A percentile compares a stretch with the other conserved stretches of the same genome.
Evolutionary conservation across 1,140 invertebrate genomes (phyloP).

Genomic region (Zaprionus inermis): DNA sequence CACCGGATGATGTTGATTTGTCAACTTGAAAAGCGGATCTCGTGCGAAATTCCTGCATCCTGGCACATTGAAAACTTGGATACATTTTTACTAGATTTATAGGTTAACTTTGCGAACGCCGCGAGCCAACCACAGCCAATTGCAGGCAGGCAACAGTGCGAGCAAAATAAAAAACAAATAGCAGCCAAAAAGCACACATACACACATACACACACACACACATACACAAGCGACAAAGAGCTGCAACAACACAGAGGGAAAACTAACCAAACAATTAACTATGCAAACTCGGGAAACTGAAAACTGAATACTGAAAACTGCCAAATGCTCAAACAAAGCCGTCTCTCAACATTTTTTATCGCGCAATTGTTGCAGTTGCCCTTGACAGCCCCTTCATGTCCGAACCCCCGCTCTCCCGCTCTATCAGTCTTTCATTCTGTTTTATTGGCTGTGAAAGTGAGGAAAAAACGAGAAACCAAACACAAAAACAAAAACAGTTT

Average conservation of each 20-base stretch:
- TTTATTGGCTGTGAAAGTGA: constrained; percentile 9
- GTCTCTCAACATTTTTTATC: constrained; percentile 34
- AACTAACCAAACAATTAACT: constrained; percentile 47
- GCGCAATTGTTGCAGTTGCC: constrained; percentile 18
- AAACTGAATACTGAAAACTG: constrained; percentile 36
- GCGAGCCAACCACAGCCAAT: constrained; percentile 11
- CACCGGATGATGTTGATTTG: constrained; percentile 79
- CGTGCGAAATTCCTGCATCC: constrained; percentile 69
- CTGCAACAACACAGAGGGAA: constrained; percentile 5
- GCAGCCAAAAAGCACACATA: not conserved
- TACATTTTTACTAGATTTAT: constrained; percentile 58
- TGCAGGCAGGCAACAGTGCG: not conserved
- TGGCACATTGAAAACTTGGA: constrained; percentile 51
- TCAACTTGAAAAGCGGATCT: constrained; percentile 80
- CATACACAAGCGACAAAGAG: not conserved
- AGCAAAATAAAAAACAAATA: constrained; percentile 20
- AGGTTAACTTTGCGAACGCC: constrained; percentile 22
- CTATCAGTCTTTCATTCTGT: not conserved
- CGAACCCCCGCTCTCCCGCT: not conserved
- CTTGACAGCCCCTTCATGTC: not conserved
- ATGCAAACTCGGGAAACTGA: constrained; percentile 18
- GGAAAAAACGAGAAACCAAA: not conserved
- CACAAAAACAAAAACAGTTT: constrained; percentile 10
- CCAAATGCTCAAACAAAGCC: constrained; percentile 34
- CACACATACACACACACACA: not conserved